Conservation (phyloP, 2,113 vertebrate genomes). For the Hippocampus mohnikei region DNA sequence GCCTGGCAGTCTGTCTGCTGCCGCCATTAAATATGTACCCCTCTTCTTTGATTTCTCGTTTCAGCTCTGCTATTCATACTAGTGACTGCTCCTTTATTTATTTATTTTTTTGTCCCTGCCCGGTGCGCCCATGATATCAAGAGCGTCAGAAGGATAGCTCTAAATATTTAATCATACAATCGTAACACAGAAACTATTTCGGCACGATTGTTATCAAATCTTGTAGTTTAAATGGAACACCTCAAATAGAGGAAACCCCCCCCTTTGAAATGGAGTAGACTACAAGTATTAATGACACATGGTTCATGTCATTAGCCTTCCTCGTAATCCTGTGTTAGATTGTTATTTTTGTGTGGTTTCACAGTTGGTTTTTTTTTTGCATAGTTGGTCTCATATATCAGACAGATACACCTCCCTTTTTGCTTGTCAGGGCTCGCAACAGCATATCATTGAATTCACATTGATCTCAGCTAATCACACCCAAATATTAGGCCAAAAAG, state of each 20-base stretch:
- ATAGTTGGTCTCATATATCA: neutral
- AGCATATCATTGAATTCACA: neutral
- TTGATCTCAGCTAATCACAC: neutral
- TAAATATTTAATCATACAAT: neutral
- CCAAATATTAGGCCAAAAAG: neutral
- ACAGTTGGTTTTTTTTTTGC: neutral
- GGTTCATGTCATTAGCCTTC: neutral
- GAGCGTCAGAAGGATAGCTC: neutral
- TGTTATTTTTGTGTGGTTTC: neutral
- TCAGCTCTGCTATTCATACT: constrained; percentile 8
- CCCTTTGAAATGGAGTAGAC: neutral
- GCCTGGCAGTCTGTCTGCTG: constrained; percentile 8
- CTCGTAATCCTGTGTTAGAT: neutral
- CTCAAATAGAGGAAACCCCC: neutral
- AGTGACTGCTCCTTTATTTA: constrained; percentile 15
- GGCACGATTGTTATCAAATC: neutral
- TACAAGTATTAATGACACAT: neutral
- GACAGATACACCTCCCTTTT: neutral
- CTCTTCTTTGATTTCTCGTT: constrained; percentile 1
- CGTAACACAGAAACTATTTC: constrained; percentile 1
- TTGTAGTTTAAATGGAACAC: neutral
- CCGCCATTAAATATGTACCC: constrained; percentile 13
- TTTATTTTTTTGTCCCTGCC: constrained; percentile 7
- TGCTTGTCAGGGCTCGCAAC: neutral
- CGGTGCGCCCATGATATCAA: constrained; percentile 3